These are phyloP conservation scores for Austrolebias charrua DNA, from an alignment of 2,797 vertebrate genomes.

Conservation along the genomic window DNA sequence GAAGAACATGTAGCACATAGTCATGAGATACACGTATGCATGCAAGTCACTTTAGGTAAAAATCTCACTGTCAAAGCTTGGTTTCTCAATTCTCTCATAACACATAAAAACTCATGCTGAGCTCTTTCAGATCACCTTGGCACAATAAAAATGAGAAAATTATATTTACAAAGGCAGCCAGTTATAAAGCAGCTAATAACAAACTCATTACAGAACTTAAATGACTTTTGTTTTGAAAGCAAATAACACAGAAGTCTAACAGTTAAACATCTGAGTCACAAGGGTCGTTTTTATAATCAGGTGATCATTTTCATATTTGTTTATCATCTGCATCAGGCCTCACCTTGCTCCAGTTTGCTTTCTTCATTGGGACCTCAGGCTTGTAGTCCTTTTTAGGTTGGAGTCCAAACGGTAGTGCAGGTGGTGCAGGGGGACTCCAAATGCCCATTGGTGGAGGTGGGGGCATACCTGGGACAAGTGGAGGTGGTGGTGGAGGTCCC, in stretches of 20 bases:
- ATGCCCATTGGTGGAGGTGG: conserved; percentile 67
- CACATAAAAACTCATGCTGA: conserved; percentile 6
- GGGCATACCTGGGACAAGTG: background rate
- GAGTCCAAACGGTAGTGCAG: conserved; percentile 79
- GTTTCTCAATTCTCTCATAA: conserved; percentile 24
- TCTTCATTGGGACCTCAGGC: conserved; percentile 83
- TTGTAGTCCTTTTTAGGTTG: conserved; percentile 85
- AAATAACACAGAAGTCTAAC: background rate
- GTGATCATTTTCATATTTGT: background rate
- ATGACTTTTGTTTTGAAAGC: conserved; percentile 3
- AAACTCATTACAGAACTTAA: background rate
- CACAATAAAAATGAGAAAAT: conserved; percentile 6
- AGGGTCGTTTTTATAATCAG: background rate
- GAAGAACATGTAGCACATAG: conserved; percentile 60
- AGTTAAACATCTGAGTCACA: background rate
- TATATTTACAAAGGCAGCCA: background rate
- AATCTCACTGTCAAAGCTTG: conserved; percentile 43
- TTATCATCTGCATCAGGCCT: conserved; percentile 30
- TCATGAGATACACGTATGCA: conserved; percentile 63
- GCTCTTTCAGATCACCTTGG: conserved; percentile 1
- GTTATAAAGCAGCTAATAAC: background rate
- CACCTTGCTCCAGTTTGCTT: conserved; percentile 90
- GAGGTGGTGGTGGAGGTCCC: conserved; percentile 46
- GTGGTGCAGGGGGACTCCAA: conserved; percentile 66
- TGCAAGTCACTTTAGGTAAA: conserved; percentile 58